phyloP scores from a whole-genome alignment of 2,797 vertebrate species.

The Carcharodon carcharias region DNA sequence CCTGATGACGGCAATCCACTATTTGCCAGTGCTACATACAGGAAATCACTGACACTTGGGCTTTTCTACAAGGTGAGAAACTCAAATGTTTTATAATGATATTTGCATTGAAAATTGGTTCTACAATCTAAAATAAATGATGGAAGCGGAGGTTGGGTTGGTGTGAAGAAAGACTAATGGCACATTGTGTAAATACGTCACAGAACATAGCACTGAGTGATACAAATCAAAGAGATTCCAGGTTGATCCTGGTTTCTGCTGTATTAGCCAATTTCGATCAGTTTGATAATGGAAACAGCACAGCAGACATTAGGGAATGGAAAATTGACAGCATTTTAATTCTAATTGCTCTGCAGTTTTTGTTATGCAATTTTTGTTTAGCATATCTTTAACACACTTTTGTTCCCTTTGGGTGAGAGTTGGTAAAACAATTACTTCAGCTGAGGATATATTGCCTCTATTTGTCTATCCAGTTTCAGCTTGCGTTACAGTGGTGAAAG shows the following conservation, averaged over 20 bases:
- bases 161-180: too few relatives aligned
- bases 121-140: not conserved
- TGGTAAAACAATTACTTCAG: not conserved
- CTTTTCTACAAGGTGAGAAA: conserved; percentile 38
- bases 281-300: not conserved
- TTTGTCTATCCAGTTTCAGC: not conserved
- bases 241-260: not conserved
- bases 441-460: not conserved
- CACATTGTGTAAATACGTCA: not conserved
- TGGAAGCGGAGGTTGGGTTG: not conserved
- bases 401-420: not conserved
- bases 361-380: too few relatives aligned
- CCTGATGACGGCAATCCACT: conserved; percentile 22
- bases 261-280: not conserved
- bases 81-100: not conserved
- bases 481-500: not conserved
- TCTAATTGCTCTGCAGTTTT: not conserved
- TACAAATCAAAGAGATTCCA: not conserved
- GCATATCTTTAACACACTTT: too few relatives aligned
- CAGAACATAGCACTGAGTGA: not conserved
- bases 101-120: not conserved
- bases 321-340: not conserved
- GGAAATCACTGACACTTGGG: conserved; percentile 13
- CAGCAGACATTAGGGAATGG: not conserved
- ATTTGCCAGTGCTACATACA: conserved; percentile 16